Percentiles rank a stretch among this genome's conserved stretches.
Evolutionary conservation across 2,888 invertebrate genomes (phyloP).

Genomic region (Lamproptera curius): DNA sequence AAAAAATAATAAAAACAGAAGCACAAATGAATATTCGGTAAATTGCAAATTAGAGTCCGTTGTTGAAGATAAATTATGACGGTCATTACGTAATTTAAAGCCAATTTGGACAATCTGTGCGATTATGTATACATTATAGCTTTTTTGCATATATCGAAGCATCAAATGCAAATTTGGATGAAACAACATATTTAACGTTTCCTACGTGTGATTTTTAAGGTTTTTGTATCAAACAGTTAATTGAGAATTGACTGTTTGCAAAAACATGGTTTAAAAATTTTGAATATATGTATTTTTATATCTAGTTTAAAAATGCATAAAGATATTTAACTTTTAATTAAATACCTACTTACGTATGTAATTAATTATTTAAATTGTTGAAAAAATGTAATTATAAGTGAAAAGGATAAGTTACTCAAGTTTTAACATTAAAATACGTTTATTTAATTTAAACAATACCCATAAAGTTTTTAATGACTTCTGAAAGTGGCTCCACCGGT

Average conservation of each 20-base stretch:
- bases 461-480: slow-evolving; percentile 6
- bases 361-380: no score
- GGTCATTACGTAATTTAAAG: neutral
- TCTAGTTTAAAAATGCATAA: no score
- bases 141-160: neutral
- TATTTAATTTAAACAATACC: neutral
- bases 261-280: no score
- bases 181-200: no score
- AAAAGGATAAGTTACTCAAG: no score
- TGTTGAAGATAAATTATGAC: neutral
- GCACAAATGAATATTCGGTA: neutral
- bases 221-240: no score
- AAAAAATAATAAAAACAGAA: neutral
- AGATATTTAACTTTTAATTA: no score
- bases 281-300: no score
- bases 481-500: slow-evolving; percentile 7
- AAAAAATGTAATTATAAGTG: no score
- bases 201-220: no score
- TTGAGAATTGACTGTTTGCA: no score
- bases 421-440: neutral
- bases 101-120: neutral
- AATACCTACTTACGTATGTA: no score
- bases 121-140: neutral
- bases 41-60: neutral
- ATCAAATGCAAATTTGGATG: neutral